Conservation (phyloP, 2,113 vertebrate species). For the Pimephales promelas region DNA sequence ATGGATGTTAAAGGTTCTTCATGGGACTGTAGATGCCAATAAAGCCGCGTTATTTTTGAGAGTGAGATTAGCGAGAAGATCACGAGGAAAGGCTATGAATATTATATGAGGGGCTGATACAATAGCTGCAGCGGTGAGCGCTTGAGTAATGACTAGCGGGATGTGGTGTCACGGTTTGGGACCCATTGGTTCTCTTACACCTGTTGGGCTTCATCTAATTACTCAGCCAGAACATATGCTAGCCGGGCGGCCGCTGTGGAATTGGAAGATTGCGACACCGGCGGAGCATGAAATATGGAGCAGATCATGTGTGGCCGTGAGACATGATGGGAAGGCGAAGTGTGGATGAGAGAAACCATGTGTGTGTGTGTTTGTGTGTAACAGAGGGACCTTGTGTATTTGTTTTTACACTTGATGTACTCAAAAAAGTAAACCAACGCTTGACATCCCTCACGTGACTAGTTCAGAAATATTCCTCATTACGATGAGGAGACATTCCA, state of each 20-base stretch:
- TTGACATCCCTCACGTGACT: conserved; percentile 34
- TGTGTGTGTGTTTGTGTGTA: conserved; percentile 13
- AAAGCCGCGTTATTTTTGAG: conserved; percentile 47
- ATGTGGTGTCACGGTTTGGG: conserved; percentile 34
- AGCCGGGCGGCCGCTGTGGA: conserved; percentile 1
- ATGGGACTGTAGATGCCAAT: too few relatives aligned
- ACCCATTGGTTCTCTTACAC: conserved; percentile 52
- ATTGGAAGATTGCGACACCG: conserved; percentile 23
- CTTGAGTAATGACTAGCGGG: conserved; percentile 41
- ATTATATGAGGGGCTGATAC: conserved; percentile 47
- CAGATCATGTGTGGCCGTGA: conserved; percentile 41
- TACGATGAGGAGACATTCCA: conserved; percentile 45
- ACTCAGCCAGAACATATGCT: conserved; percentile 46
- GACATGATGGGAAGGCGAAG: conserved; percentile 22
- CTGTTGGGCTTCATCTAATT: conserved; percentile 61
- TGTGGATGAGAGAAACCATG: background rate
- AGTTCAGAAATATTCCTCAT: conserved; percentile 39
- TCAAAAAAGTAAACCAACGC: conserved; percentile 42
- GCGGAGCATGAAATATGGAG: conserved; percentile 55
- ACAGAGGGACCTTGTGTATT: conserved; percentile 27
- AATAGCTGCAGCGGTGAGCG: background rate
- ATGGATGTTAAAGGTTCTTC: too few relatives aligned
- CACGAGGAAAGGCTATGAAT: conserved; percentile 65
- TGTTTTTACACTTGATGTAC: conserved; percentile 43
- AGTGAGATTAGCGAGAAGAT: conserved; percentile 53